A percentile compares a stretch with the other conserved stretches of the same genome.
phyloP scores from a whole-genome alignment of 2,797 vertebrate genomes.

The Parauchenoglanis ngamensis region DNA sequence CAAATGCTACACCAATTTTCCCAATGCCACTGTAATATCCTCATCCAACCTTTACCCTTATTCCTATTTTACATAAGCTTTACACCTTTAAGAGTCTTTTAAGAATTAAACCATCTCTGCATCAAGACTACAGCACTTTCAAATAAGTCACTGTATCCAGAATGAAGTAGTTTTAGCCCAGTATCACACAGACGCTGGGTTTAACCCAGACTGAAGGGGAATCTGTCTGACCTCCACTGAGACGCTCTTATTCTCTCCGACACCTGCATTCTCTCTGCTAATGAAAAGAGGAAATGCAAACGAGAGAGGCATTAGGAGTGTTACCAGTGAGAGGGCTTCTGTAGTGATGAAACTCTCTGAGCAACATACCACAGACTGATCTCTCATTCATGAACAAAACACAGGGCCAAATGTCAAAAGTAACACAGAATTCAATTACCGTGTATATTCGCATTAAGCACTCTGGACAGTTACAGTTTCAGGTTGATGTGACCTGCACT shows the following conservation, averaged over 20 bases:
- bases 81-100: not conserved
- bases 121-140: not conserved
- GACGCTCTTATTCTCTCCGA: not conserved
- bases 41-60: not conserved
- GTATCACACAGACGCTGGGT: not conserved
- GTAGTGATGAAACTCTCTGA: conserved; percentile 1
- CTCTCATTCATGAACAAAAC: conserved; percentile 17
- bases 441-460: not conserved
- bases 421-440: not conserved
- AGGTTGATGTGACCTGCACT: not conserved
- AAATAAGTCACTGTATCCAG: not conserved
- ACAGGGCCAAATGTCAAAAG: not conserved
- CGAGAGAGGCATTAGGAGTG: not conserved
- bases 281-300: conserved; percentile 48
- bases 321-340: conserved; percentile 7
- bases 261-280: conserved; percentile 14
- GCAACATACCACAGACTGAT: not conserved
- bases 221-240: conserved; percentile 8
- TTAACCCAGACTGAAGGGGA: not conserved
- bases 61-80: not conserved
- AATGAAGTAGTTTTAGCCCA: no score
- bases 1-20: not conserved
- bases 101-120: not conserved
- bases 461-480: not conserved
- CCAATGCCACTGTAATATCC: not conserved